Evolutionary conservation across 2,113 vertebrate species (phyloP).

Genomic region (Mixornis gularis): DNA sequence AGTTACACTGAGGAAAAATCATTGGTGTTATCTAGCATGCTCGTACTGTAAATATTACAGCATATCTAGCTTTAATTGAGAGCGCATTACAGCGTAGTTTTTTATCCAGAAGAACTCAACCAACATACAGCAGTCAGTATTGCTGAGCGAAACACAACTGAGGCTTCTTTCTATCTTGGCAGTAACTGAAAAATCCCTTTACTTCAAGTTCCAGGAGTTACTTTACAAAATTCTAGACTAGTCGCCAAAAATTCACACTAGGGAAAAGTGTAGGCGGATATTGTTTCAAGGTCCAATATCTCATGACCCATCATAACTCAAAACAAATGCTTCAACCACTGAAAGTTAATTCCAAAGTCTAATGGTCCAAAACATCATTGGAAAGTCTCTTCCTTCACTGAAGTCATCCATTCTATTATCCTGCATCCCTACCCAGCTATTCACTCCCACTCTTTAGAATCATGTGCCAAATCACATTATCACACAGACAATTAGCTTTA

Average conservation of each 20-base stretch:
- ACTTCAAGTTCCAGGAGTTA: conserved; percentile 47
- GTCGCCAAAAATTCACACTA: conserved; percentile 52
- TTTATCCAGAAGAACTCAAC: neutral
- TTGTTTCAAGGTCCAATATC: conserved; percentile 61
- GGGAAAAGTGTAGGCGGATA: conserved; percentile 49
- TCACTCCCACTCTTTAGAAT: conserved; percentile 16
- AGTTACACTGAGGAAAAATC: neutral
- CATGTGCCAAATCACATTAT: conserved; percentile 21
- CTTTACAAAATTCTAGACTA: conserved; percentile 35
- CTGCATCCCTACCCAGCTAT: neutral
- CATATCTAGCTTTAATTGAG: neutral
- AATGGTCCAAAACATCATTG: conserved; percentile 19
- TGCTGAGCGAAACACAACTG: conserved; percentile 39
- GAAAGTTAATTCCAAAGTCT: conserved; percentile 42
- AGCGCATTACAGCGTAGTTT: neutral
- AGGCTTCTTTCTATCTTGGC: conserved; percentile 38
- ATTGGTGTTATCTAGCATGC: neutral
- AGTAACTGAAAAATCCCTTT: conserved; percentile 57
- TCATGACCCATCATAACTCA: conserved; percentile 61
- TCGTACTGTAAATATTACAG: neutral
- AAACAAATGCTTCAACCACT: conserved; percentile 63
- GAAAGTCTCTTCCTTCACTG: neutral
- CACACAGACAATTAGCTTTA: neutral
- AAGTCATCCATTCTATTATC: conserved; percentile 5
- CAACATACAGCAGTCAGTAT: neutral